Evolutionary conservation across 2,797 vertebrate genomes (phyloP).

Genomic region (Rhinella marina): DNA sequence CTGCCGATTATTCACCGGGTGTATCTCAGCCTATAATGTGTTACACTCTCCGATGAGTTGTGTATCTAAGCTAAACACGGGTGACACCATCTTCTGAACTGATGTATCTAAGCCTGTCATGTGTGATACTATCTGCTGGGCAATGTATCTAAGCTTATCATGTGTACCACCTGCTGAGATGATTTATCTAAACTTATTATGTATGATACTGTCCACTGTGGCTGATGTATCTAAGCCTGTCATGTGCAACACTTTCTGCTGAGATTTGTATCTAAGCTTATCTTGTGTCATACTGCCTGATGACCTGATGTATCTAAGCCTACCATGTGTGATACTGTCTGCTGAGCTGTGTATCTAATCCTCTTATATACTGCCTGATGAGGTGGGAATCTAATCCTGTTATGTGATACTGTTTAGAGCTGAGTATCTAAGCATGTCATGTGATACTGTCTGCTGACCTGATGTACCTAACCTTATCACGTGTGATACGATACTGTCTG

Average conservation of each 20-base stretch:
- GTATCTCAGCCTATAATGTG: neutral
- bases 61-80: neutral
- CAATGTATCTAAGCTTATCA: neutral
- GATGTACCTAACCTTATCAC: neutral
- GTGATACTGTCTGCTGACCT: neutral
- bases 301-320: neutral
- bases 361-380: too few species aligned
- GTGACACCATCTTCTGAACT: neutral
- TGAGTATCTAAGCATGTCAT: neutral
- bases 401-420: neutral
- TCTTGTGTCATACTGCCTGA: neutral
- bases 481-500: neutral
- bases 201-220: neutral
- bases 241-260: neutral
- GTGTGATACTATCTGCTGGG: neutral
- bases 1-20: too few species aligned
- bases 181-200: neutral
- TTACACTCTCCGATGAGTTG: neutral
- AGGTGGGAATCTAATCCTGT: too few species aligned
- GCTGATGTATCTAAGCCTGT: neutral
- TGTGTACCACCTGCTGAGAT: too few species aligned
- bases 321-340: too few species aligned
- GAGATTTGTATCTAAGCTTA: neutral
- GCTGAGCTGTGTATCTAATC: too few species aligned
- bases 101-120: neutral